Evolutionary conservation across 2,888 invertebrate genomes (phyloP), one percentile per base, ranked within the genome.

Genomic region (Euzophera pinguis): DNA sequence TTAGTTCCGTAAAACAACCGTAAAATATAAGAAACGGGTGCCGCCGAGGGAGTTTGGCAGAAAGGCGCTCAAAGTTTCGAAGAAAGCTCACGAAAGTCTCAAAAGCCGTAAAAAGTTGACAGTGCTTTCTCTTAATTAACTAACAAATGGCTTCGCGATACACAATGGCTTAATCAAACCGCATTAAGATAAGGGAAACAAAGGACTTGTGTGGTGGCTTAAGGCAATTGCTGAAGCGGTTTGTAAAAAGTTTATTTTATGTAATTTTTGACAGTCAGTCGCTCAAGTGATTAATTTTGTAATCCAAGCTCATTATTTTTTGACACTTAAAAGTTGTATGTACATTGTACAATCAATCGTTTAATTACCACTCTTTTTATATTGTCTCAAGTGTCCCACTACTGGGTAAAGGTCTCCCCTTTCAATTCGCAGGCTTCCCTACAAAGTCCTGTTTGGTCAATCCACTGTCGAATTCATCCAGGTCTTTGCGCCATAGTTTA

Each of bases 121-220:
- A 62, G 61, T 53, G 61, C 52, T 60, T 60, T 63, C 65, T 64
- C 60, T 64, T 72, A 81, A 80, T 78, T 77, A 78, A 73, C 71
- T 78, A 77, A 82, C 78, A 77, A 81, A 83, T 78, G 80, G 74
- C 72, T 77, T 75, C 70, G 67, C 75, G 71, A 80, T 81, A 81
- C 72, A 82, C 81, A 82, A 81, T 81, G 75, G 73, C 77, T 83
- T 81, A 78, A 83, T 83, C 80, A 82, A 81, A 78, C 79, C 75
- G 72, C 77, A 78, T 80, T 79, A 76, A 78, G 84, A 84, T 84
- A 83, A 81, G 71, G 75, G 74, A 76, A 73, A 82, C 81, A 81
- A 83, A 78, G 75, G 82, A 68, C 71, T 69, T 56, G 49, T 41
- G 54, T 37, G 45, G 1, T 52, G 61, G 64, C 48, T 13, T 54